Evolutionary conservation across 2,797 vertebrate species (phyloP).

Genomic region (Merluccius polli): DNA sequence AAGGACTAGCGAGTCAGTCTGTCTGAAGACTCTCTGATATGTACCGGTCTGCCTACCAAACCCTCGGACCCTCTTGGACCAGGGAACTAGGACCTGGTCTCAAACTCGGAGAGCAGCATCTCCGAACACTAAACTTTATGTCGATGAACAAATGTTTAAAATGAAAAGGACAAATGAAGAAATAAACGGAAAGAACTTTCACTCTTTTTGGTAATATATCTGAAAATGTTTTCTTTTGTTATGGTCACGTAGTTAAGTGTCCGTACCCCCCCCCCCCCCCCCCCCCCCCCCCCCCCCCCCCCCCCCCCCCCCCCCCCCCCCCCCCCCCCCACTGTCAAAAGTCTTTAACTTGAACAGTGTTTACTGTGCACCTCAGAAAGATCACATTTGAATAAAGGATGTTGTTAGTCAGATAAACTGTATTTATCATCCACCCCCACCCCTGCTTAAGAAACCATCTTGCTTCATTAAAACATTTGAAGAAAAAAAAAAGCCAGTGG

Average conservation of each 20-base stretch:
- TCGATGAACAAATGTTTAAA: conserved; percentile 40
- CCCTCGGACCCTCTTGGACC: neutral
- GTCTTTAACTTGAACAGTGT: conserved; percentile 39
- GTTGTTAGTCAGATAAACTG: conserved; percentile 46
- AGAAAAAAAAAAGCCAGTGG: conserved; percentile 40
- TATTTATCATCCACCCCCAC: conserved; percentile 43
- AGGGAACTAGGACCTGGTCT: conserved; percentile 15
- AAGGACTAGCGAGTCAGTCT: conserved; percentile 31
- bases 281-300: no score
- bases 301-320: neutral
- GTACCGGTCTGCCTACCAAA: conserved; percentile 6
- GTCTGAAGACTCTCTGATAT: conserved; percentile 43
- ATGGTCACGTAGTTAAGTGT: neutral
- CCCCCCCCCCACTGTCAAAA: conserved; percentile 28
- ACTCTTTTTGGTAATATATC: conserved; percentile 49
- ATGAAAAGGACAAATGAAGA: conserved; percentile 43
- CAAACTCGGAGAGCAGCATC: neutral
- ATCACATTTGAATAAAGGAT: conserved; percentile 51
- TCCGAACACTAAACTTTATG: neutral
- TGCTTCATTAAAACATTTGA: conserved; percentile 43
- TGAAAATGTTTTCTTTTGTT: neutral
- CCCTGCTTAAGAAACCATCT: conserved; percentile 26
- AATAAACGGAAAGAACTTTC: conserved; percentile 20
- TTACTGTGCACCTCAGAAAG: conserved; percentile 64
- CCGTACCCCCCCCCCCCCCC: neutral